phyloP scores from a whole-genome alignment of 2,797 vertebrate genomes.

The Coregonus suidteri region DNA sequence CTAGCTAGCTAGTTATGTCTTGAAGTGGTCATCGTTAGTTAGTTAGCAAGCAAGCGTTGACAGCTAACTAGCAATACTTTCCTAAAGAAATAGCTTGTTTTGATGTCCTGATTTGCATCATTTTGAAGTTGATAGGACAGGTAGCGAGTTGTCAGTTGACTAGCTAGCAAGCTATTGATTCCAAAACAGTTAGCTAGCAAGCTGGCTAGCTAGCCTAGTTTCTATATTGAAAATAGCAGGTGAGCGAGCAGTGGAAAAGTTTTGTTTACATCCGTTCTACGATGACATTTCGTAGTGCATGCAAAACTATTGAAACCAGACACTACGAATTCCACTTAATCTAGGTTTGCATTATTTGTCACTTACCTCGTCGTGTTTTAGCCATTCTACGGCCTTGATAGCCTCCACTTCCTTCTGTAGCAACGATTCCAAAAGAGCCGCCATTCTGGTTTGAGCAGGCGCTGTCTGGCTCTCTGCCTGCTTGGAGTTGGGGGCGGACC shows the following conservation, averaged over 20 bases:
- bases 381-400: constrained; percentile 78
- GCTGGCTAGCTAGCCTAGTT: not conserved
- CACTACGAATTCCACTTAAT: rapidly evolving
- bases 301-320: rapidly evolving
- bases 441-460: constrained; percentile 77
- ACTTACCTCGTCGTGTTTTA: constrained; percentile 69
- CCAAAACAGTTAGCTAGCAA: not conserved
- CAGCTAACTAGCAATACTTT: not conserved
- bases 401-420: constrained; percentile 80
- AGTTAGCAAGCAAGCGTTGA: not conserved
- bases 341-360: not conserved
- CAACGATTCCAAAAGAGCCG: constrained; percentile 94
- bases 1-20: not conserved
- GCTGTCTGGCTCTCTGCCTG: constrained; percentile 41
- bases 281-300: constrained; percentile 53
- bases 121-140: not conserved
- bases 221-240: constrained; percentile 4
- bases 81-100: not conserved
- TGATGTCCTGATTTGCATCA: not conserved
- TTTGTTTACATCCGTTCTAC: constrained; percentile 68
- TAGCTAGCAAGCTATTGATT: not conserved
- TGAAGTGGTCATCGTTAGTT: not conserved
- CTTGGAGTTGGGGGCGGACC: constrained; percentile 10
- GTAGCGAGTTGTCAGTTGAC: not conserved
- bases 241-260: constrained; percentile 64